Evolutionary conservation across 2,797 vertebrate genomes (phyloP).

Genomic region (Acrossocheilus fasciatus): DNA sequence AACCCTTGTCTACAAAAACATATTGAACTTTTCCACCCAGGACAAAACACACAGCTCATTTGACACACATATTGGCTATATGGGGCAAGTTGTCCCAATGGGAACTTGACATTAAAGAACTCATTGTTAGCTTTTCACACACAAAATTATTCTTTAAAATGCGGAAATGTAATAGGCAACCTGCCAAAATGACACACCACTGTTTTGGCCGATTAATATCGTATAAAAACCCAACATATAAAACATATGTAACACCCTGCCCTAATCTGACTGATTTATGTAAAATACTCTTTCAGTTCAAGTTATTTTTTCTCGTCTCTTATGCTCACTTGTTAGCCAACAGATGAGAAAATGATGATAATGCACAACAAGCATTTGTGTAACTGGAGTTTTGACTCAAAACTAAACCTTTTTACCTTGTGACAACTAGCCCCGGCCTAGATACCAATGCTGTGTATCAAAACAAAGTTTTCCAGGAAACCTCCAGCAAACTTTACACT

Average conservation of each 20-base stretch:
- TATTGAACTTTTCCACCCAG: not conserved
- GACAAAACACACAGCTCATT: not conserved
- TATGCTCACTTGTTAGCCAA: not conserved
- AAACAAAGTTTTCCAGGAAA: not conserved
- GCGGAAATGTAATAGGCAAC: not conserved
- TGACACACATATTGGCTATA: not conserved
- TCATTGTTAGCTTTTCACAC: not conserved
- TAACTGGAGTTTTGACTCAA: not conserved
- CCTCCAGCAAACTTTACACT: not conserved
- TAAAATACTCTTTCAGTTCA: not conserved
- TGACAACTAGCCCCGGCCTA: not conserved
- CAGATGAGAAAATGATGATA: not conserved
- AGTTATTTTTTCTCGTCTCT: not conserved
- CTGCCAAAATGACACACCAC: not conserved
- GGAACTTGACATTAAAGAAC: not conserved
- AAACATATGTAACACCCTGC: not conserved
- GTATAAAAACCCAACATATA: not conserved
- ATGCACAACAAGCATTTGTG: not conserved
- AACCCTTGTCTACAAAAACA: not conserved
- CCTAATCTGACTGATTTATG: not conserved
- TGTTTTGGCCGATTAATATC: not conserved
- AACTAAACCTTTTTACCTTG: not conserved
- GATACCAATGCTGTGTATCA: not conserved
- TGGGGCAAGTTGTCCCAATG: not conserved
- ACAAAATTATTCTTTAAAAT: not conserved